Evolutionary conservation across 2,113 vertebrate genomes (phyloP).

Genomic region (Neomonachus schauinslandi): DNA sequence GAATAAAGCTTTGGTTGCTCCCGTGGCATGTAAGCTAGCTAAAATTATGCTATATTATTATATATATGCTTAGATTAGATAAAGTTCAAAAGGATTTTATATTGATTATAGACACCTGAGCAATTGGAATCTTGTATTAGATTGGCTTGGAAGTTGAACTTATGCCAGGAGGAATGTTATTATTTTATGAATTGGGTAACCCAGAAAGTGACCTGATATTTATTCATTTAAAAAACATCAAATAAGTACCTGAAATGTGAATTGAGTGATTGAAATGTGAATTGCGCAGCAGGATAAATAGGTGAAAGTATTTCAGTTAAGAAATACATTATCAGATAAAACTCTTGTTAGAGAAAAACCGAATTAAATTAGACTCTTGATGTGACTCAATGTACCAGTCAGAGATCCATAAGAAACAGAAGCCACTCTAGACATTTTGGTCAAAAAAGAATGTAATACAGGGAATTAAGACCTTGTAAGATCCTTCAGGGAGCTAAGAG

Average conservation of each 20-base stretch:
- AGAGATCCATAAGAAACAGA: neutral
- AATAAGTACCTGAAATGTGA: neutral
- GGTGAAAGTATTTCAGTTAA: neutral
- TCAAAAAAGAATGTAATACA: neutral
- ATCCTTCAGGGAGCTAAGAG: neutral
- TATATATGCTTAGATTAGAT: neutral
- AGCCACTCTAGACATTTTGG: neutral
- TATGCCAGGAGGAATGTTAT: neutral
- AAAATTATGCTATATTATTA: neutral
- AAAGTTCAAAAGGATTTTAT: conserved; percentile 26
- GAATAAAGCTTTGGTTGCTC: neutral
- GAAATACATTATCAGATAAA: neutral
- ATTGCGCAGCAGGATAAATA: neutral
- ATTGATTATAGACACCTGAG: neutral
- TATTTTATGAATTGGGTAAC: conserved; percentile 26
- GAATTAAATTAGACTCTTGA: neutral
- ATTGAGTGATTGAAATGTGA: neutral
- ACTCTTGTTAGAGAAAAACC: neutral
- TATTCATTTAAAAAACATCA: conserved; percentile 12
- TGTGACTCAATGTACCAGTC: neutral
- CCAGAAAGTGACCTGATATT: neutral
- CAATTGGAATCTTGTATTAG: neutral
- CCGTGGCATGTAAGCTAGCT: neutral
- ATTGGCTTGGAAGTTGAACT: neutral
- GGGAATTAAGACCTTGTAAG: neutral